A percentile compares a stretch with the other conserved stretches of the same genome.
Conservation (phyloP, 2,797 vertebrate genomes). For the Syndactyla subalaris region DNA sequence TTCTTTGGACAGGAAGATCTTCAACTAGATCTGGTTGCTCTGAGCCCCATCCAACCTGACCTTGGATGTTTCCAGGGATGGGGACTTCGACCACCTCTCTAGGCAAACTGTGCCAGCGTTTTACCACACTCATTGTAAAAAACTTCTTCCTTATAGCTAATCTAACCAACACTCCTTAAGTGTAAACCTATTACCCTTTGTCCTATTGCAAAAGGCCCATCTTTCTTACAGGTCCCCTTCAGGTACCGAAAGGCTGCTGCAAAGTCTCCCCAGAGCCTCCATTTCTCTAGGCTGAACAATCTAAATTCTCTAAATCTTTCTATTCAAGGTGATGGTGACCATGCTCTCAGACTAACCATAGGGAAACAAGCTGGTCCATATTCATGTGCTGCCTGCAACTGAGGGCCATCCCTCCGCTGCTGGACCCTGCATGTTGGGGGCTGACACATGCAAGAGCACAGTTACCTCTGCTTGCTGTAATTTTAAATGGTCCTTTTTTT, state of each 20-base stretch:
- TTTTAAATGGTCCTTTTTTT: not conserved
- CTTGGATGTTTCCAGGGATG: not conserved
- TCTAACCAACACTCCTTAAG: not conserved
- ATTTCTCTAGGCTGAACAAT: not conserved
- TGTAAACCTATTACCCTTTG: not conserved
- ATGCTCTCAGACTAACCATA: rapidly evolving
- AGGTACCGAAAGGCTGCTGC: not conserved
- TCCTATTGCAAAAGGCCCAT: not conserved
- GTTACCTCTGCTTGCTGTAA: not conserved
- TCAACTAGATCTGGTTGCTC: not conserved
- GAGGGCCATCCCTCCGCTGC: not conserved
- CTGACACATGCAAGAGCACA: rapidly evolving
- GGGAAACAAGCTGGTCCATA: not conserved
- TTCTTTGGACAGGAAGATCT: not conserved
- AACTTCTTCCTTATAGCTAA: not conserved
- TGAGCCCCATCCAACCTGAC: not conserved
- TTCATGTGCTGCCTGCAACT: rapidly evolving
- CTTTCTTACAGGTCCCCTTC: not conserved
- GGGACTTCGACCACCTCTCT: not conserved
- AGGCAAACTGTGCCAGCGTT: not conserved
- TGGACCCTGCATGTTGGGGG: not conserved
- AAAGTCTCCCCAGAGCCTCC: not conserved
- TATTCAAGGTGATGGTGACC: not conserved
- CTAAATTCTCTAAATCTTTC: not conserved
- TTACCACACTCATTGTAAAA: not conserved